Evolutionary conservation across 2,113 vertebrate genomes (phyloP), one percentile per base, ranked within the genome.

Genomic region (Tyrannus savana): DNA sequence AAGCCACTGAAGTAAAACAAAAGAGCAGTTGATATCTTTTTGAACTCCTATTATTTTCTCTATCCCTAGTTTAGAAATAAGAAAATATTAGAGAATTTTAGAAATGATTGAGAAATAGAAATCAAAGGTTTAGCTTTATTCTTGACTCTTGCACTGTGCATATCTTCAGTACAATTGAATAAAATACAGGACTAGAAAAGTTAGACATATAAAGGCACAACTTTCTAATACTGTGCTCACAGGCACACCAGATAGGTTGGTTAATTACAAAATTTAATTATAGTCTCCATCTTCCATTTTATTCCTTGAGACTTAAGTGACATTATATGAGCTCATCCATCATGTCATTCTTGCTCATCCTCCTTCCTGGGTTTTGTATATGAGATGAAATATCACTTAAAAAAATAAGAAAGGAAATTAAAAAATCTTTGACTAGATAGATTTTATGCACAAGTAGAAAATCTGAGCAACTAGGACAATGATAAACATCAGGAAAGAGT

Each of bases 221-320:
- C 8, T 75, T 92, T 90, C 25, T 86, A 85, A 86, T 94, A 69
- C 73, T 69, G 50, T 55, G 27, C 44, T 78, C 16, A 49, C 33
- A 84, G 35, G 33, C 10, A 73, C 13, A 90, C 27, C 30, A 90
- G 60, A 88, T 63, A 93, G 25, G 68, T 47, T 76, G 77, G 44
- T 58, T 96, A 97, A 97, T 96, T 93, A 84, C 5, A 53, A 71
- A 91, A 95, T 73, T 84, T 95, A 96, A 95, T 95, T 97, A 88
- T 35, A 71, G 79, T 64, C 94, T 91, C 81, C 58, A 94, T 96
- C 84, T 95, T 96, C 84, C 75, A 71, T 91, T 97, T 95, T 94
- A 93, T 84, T 93, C 53, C 53, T 75, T 84, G 81, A 82, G 69
- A 86, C 84, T 69, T 96, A 96, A 91, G n/a, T 90, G 92, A 80